Evolutionary conservation across 2,797 vertebrate species (phyloP), one percentile per base, ranked within the genome.

Genomic region (Phalloptychus januarius): DNA sequence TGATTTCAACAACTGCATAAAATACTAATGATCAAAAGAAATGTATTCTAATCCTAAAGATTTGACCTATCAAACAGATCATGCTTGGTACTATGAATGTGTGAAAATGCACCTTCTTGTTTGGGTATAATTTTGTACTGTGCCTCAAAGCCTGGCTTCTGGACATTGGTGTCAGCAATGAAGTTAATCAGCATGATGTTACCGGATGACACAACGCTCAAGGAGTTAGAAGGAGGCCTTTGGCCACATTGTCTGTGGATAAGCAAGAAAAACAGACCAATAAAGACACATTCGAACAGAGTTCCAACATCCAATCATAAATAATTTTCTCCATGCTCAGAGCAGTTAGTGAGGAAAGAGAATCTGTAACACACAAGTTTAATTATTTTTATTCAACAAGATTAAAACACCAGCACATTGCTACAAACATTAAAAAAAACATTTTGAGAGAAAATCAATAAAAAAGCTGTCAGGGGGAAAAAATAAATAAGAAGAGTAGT

Each of bases 111-210:
- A 95, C 96, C 90, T 79, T 79, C 1, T 28, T 70, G 36, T 20
- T 13, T 36, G 0, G 91, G 91, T 42, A 95, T 78, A 40, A 88
- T 40, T 4, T 1, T 85, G 78, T 94, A 96, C 7, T 13, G 0
- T 0, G 93, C 96, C 1, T 1, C 10, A 73, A 96, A 96, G 38
- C 96, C 96, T 0, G 93, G 89, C 61, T 18, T 91, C 79, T 89
- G 90, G 54, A 82, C 54, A 0, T 1, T 0, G 50, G 67, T 75
- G 72, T 95, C 95, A 1, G 93, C 93, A 67, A 96, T 90, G 23
- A 96, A 76, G 85, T 91, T 95, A 72, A 96, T 79, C 61, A 96
- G 91, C 93, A 96, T 94, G 78, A 95, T 87, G 89, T 95, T 96
- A 69, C 93, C 81, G 0, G 96, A 96, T 61, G 96, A 96, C 33